Percentiles rank a stretch among this genome's conserved stretches.
phyloP scores from a whole-genome alignment of 53 echinoderm and acorn worm genomes.

The Luidia sarsii region DNA sequence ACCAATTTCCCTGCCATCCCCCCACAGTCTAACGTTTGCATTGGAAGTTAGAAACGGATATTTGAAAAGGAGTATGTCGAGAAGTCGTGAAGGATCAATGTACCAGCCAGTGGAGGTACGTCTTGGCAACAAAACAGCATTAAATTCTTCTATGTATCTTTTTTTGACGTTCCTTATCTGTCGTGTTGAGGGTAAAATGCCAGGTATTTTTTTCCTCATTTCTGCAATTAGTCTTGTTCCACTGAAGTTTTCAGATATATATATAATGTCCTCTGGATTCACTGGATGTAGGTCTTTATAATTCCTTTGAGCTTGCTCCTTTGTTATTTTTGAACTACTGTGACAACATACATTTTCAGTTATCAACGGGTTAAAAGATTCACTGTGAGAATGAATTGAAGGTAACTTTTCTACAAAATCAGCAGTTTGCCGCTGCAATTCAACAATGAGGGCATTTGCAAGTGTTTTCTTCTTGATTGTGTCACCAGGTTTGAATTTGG shows the following conservation, averaged over 20 bases:
- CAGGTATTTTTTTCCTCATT: constrained; percentile 61
- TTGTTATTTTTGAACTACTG: not conserved
- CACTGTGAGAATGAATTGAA: not conserved
- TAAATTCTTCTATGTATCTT: constrained; percentile 45
- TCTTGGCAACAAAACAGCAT: constrained; percentile 46
- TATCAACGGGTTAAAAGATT: not conserved
- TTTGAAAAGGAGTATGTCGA: constrained; percentile 50
- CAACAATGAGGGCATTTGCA: not conserved
- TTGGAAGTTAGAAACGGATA: constrained; percentile 46
- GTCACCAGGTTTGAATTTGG: not conserved
- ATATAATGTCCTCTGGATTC: constrained; percentile 52
- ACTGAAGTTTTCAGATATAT: constrained; percentile 57
- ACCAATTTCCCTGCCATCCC: constrained; percentile 70
- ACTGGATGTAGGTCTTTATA: constrained; percentile 1
- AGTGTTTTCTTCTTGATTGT: not conserved
- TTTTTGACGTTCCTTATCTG: constrained; percentile 25
- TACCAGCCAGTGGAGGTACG: constrained; percentile 65
- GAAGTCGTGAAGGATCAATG: constrained; percentile 54
- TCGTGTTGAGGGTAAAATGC: constrained; percentile 39
- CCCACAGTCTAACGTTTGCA: constrained; percentile 50
- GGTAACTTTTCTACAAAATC: not conserved
- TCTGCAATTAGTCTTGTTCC: constrained; percentile 53
- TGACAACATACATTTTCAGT: not conserved
- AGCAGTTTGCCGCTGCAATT: not conserved
- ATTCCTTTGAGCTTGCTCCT: not conserved